Percentiles rank a stretch among this genome's conserved stretches.
Conservation (phyloP, 2,797 vertebrate species). For the Myiothlypis chrysogaster region DNA sequence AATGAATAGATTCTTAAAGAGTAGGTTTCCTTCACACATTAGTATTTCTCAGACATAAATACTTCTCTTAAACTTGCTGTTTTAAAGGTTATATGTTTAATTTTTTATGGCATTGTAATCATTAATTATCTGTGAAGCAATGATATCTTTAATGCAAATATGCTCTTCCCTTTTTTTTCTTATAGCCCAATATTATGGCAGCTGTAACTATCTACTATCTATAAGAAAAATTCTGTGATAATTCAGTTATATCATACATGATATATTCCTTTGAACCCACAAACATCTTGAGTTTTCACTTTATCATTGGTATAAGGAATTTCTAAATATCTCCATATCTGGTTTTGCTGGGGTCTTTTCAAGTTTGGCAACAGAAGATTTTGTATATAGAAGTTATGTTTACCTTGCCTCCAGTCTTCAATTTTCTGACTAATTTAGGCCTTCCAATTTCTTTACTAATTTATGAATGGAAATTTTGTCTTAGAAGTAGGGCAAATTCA, state of each 20-base stretch:
- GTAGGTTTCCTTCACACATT: neutral
- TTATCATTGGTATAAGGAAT: neutral
- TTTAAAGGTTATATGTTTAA: neutral
- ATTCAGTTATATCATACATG: neutral
- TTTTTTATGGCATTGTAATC: neutral
- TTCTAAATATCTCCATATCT: neutral
- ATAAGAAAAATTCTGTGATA: neutral
- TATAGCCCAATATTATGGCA: neutral
- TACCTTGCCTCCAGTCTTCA: neutral
- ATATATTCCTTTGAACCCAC: neutral
- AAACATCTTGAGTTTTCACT: neutral
- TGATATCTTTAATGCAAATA: neutral
- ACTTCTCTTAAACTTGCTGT: neutral
- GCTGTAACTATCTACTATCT: neutral
- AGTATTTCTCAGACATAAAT: neutral
- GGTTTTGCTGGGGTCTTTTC: neutral
- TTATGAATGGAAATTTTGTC: neutral
- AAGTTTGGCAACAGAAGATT: neutral
- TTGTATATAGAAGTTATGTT: neutral
- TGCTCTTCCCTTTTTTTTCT: neutral
- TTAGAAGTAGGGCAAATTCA: neutral
- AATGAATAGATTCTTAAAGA: neutral
- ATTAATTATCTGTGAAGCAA: neutral
- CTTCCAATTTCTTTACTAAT: neutral
- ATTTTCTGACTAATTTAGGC: neutral